These are phyloP conservation scores for Phyllopteryx taeniolatus DNA, from an alignment of 2,113 vertebrate species.

Conservation along the genomic window DNA sequence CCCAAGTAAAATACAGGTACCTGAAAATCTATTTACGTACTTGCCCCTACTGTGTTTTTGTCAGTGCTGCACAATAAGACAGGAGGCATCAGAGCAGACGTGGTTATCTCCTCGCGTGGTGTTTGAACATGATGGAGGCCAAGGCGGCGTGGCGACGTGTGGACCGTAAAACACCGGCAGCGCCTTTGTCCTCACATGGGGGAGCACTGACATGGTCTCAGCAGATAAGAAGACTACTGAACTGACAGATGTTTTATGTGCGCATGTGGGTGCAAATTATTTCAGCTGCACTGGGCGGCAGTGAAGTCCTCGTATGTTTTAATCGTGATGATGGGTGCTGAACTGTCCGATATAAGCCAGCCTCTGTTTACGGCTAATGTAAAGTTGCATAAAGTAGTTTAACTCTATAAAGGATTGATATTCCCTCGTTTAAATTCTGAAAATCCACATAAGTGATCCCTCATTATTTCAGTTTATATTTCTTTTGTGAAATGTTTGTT, in stretches of 20 bases:
- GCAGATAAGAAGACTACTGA: constrained; percentile 60
- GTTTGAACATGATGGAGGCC: constrained; percentile 66
- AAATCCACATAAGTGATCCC: too few species aligned
- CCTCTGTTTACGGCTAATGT: constrained; percentile 1
- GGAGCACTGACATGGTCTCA: constrained; percentile 49
- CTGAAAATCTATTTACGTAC: not conserved
- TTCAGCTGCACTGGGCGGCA: constrained; percentile 17
- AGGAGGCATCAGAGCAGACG: constrained; percentile 39
- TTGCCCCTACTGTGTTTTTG: constrained; percentile 27
- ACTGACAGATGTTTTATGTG: constrained; percentile 52
- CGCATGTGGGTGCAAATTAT: constrained; percentile 30
- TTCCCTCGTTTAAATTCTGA: constrained; percentile 7
- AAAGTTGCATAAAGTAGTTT: not conserved
- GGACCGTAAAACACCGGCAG: constrained; percentile 31
- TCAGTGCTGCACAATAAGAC: constrained; percentile 50
- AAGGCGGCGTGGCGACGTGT: constrained; percentile 32
- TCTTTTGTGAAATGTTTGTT: too few species aligned
- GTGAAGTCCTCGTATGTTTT: constrained; percentile 44
- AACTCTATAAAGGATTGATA: not conserved
- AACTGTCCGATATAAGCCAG: constrained; percentile 28
- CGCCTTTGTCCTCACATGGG: constrained; percentile 46
- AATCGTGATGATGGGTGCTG: constrained; percentile 55
- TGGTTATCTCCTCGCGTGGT: constrained; percentile 54
- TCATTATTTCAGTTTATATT: too few species aligned
- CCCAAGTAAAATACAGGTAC: too few species aligned